Conservation (phyloP, 37 sponge, comb jelly and placozoan species). For the Geodia barretti region DNA sequence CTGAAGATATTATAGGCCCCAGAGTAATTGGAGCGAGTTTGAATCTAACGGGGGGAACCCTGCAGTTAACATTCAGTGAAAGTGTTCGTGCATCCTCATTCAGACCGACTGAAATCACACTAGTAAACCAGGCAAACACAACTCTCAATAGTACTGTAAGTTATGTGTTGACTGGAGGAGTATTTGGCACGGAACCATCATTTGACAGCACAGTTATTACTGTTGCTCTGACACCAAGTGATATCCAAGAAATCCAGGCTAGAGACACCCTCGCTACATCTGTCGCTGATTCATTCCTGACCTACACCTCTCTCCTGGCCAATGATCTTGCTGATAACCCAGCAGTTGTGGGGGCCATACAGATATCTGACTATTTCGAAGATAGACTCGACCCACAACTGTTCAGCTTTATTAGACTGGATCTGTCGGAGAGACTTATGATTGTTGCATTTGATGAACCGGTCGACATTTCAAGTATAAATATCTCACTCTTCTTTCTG, state of each 20-base stretch:
- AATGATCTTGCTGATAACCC: slow-evolving; percentile 56
- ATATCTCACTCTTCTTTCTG: slow-evolving; percentile 50
- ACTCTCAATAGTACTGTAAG: neutral
- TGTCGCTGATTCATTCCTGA: slow-evolving; percentile 55
- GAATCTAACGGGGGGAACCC: slow-evolving; percentile 49
- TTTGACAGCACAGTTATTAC: slow-evolving; percentile 32
- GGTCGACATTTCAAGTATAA: slow-evolving; percentile 58
- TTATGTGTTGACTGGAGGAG: slow-evolving; percentile 63
- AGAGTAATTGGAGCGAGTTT: slow-evolving; percentile 40
- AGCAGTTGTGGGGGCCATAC: slow-evolving; percentile 35
- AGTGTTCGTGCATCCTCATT: slow-evolving; percentile 57
- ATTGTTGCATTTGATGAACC: slow-evolving; percentile 74
- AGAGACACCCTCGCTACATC: slow-evolving; percentile 66
- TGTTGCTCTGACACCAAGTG: slow-evolving; percentile 37
- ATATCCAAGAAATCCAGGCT: slow-evolving; percentile 67
- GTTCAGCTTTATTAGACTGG: slow-evolving; percentile 56
- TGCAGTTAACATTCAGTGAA: slow-evolving; percentile 75
- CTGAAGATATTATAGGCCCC: slow-evolving; percentile 64
- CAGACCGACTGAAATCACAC: slow-evolving; percentile 54
- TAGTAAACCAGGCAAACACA: slow-evolving; percentile 30
- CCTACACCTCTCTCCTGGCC: slow-evolving; percentile 45
- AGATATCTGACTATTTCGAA: slow-evolving; percentile 33
- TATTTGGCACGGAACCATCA: neutral
- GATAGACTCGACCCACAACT: slow-evolving; percentile 67
- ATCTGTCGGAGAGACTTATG: slow-evolving; percentile 40